Base-by-base conservation (phyloP, 1,140 invertebrate genomes). In the Orchesella cincta region DNA sequence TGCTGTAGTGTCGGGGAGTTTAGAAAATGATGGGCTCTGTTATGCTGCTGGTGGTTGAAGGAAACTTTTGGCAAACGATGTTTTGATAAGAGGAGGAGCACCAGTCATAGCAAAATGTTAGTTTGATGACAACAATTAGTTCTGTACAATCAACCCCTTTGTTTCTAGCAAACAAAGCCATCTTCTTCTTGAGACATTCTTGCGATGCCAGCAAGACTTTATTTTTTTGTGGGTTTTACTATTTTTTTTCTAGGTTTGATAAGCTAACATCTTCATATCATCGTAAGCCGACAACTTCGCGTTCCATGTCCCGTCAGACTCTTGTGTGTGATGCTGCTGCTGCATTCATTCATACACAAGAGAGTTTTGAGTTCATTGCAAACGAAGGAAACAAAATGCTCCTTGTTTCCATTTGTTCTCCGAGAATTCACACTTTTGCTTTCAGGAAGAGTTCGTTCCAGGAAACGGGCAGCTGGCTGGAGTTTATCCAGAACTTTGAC, bases 61-160 rank as follows among this genome's bases (percentile, higher is more conserved):
- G n/a, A n/a, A n/a, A n/a, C n/a, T n/a, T n/a, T n/a, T n/a, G n/a
- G n/a, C n/a, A n/a, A n/a, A n/a, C n/a, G n/a, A n/a, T n/a, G 39
- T 8, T 46, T 20, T 46, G 39, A 46, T 20, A 46, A 46, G 39
- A 8, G 20, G 39, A 46, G 20, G 39, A 46, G 39, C n/a, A n/a
- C n/a, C n/a, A n/a, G n/a, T n/a, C n/a, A n/a, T 46, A 12, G 39
- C 8, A 46, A 46, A 20, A 46, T 67, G 23, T 16, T 62, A n/a
- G 23, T 67, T 29, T 67, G 62, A 31, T 67, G 62, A 23, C 62
- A 67, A 12, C 62, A 67, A 67, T 67, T 67, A 67, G 62, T 33
- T 33, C 23, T 33, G 29, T n/a, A 67, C 26, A 67, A 67, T 67
- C 62, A 33, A 29, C 31, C 31, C 14, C n/a, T 67, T 67, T 29